Evolutionary conservation across 2,797 vertebrate genomes (phyloP).

Genomic region (Merluccius polli): DNA sequence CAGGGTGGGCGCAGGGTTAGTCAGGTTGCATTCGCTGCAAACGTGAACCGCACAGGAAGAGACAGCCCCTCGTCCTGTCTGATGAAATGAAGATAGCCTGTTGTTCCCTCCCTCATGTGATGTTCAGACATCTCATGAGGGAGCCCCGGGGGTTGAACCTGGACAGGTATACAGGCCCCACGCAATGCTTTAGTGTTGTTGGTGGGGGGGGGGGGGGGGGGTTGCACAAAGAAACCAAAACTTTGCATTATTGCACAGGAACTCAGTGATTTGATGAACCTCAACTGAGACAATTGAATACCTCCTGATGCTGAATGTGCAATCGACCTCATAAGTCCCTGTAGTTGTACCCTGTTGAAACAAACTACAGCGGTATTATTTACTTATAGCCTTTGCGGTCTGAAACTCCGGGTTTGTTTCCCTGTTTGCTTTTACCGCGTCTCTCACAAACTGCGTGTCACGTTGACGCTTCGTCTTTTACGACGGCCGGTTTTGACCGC

Average conservation of each 20-base stretch:
- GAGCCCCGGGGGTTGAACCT: too few relatives aligned
- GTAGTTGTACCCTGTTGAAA: neutral
- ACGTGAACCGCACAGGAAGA: conserved; percentile 49
- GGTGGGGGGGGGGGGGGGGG: neutral
- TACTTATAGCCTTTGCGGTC: neutral
- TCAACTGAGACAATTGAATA: neutral
- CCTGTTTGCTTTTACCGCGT: neutral
- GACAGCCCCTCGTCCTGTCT: conserved; percentile 51
- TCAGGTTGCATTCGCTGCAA: conserved; percentile 52
- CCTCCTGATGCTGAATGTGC: neutral
- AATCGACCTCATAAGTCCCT: neutral
- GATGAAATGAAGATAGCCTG: conserved; percentile 41
- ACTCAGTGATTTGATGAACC: neutral
- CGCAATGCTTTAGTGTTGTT: neutral
- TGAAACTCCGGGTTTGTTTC: neutral
- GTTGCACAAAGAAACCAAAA: neutral
- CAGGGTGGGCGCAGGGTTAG: conserved; percentile 42
- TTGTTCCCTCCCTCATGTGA: neutral
- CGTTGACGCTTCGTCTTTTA: neutral
- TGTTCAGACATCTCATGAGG: too few relatives aligned
- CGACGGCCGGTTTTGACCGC: neutral
- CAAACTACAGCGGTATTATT: neutral
- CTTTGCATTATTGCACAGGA: neutral
- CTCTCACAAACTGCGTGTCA: neutral
- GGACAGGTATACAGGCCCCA: neutral